phyloP scores from a whole-genome alignment of 2,113 vertebrate species.

The Scytalopus superciliaris region DNA sequence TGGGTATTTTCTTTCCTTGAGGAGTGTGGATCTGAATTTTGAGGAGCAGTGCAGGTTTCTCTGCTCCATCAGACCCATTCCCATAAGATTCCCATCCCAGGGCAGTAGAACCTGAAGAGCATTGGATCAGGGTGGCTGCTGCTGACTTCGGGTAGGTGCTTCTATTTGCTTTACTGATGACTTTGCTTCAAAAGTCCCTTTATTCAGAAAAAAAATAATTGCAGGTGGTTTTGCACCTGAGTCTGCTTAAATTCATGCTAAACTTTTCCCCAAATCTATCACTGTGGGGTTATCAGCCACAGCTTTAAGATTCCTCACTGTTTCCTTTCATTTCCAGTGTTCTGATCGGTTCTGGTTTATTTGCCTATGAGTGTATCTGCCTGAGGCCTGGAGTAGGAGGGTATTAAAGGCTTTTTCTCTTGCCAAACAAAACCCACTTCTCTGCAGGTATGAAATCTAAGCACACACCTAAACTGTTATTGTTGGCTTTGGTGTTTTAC shows the following conservation, averaged over 20 bases:
- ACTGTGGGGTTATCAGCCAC: not conserved
- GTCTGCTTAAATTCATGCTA: not conserved
- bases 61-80: not conserved
- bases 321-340: not conserved
- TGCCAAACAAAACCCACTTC: not conserved
- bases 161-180: not conserved
- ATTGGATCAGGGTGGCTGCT: not conserved
- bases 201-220: not conserved
- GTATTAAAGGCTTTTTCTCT: not conserved
- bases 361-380: not conserved
- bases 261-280: not conserved
- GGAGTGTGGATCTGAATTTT: not conserved
- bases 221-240: accelerated
- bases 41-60: not conserved
- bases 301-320: not conserved
- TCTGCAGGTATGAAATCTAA: not conserved
- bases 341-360: not conserved
- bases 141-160: slow-evolving; percentile 37
- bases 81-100: not conserved
- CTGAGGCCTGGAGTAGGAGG: not conserved
- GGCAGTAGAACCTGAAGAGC: not conserved
- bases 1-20: not conserved
- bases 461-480: not conserved
- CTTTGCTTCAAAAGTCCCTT: not conserved
- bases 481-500: not conserved